These are phyloP conservation scores for Urocyon cinereoargenteus DNA, from an alignment of 2,797 vertebrate genomes.

Conservation along the genomic window DNA sequence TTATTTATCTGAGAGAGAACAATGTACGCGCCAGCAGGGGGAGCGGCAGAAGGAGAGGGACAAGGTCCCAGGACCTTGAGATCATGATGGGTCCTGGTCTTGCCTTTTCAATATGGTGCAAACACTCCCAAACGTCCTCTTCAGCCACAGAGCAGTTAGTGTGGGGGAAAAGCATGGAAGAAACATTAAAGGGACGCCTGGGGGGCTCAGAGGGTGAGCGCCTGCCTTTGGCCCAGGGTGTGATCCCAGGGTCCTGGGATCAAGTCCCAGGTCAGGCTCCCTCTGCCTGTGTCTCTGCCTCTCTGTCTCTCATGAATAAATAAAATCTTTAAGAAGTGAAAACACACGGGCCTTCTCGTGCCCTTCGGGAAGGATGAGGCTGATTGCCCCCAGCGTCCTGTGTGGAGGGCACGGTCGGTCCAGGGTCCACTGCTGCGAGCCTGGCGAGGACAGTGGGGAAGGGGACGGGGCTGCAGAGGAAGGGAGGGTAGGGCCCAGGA, in stretches of 20 bases:
- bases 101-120: neutral
- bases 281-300: no score
- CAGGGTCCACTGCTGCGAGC: neutral
- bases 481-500: neutral
- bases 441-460: neutral
- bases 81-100: neutral
- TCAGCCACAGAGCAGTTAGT: neutral
- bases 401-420: neutral
- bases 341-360: neutral
- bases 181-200: no score
- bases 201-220: no score
- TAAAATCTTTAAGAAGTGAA: no score
- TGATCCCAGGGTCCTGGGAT: no score
- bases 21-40: no score
- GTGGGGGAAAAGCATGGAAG: no score
- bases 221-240: neutral
- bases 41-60: neutral
- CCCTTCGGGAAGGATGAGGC: neutral
- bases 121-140: neutral
- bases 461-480: fast-evolving
- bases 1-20: neutral
- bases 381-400: neutral
- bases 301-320: no score
- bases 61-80: neutral
- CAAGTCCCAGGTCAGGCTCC: no score